Base-by-base conservation (phyloP, 2,888 invertebrate species). In the Leptopilina drosophilae region DNA sequence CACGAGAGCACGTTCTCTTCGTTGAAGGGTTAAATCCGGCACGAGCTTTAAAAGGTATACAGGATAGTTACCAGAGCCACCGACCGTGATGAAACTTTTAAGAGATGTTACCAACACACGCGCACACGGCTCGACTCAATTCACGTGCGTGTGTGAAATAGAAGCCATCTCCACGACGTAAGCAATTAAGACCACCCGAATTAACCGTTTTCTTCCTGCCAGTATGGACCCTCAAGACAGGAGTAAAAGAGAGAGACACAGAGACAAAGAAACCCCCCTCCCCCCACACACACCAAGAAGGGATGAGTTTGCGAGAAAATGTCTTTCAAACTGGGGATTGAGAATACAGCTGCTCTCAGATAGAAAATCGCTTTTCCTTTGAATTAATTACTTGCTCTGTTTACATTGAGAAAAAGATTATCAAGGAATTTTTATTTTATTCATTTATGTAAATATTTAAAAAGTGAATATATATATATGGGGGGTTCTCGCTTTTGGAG, bases 1-100 rank as follows among this genome's bases (percentile, higher is more conserved):
- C 64, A 75, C 76, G 49, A 49, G 73, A 78, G 81, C 78, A 49
- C 76, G 69, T 76, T 77, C 77, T 65, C 56, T 56, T 69, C 81
- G 81, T 76, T 78, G 80, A 64, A 82, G 82, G 83, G 82, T 81
- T 81, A 78, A 83, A 81, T 83, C 82, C 82, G 53, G 81, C 80
- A 73, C 56, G 40, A 56, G 73, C 9, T 73, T 73, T 73, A 73
- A 73, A 73, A 56, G 73, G n/a, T n/a, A n/a, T 73, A 73, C 73
- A 40, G 56, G 40, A 56, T 73, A 73, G 73, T 73, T 73, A 73
- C 56, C 56, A 73, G 56, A 73, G 73, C 73, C 56, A 73, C 73
- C 73, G 73, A 73, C 56, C 73, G 73, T 73, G 73, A 56, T 73
- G 56, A 73, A 73, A 73, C 56, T 73, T 73, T 73, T 73, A 40